Conservation (phyloP, 2,888 invertebrate species). For the Drosophila fulvimacula region DNA sequence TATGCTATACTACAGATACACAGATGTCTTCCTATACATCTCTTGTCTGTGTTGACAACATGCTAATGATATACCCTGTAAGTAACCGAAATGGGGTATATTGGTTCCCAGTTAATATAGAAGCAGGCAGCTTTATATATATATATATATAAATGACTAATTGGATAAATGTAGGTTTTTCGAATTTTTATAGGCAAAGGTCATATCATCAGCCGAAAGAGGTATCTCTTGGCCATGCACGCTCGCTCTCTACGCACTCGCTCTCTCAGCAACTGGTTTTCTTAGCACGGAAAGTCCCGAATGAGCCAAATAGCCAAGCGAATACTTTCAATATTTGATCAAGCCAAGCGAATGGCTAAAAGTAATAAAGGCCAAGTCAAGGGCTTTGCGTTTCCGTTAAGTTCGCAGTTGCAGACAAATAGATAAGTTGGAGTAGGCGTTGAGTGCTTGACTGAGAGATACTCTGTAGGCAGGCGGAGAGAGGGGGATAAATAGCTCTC, state of each 20-base stretch:
- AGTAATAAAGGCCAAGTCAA: constrained; percentile 17
- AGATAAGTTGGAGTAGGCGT: neutral
- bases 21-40: neutral
- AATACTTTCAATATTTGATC: constrained; percentile 33
- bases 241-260: neutral
- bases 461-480: neutral
- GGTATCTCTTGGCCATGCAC: neutral
- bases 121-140: no score
- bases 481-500: no score
- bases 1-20: neutral
- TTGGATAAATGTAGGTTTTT: no score
- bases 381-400: neutral
- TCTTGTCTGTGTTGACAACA: constrained; percentile 3
- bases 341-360: constrained; percentile 10
- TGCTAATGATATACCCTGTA: constrained; percentile 30
- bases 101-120: neutral
- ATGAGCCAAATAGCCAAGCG: constrained; percentile 7
- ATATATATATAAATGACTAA: no score
- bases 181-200: neutral
- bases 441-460: neutral
- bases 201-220: no score
- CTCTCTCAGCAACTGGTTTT: constrained; percentile 42
- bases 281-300: constrained; percentile 21
- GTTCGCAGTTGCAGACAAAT: neutral
- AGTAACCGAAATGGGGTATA: neutral